Evolutionary conservation across 2,113 vertebrate species (phyloP), one percentile per base, ranked within the genome.

Genomic region (Aphyosemion australe): DNA sequence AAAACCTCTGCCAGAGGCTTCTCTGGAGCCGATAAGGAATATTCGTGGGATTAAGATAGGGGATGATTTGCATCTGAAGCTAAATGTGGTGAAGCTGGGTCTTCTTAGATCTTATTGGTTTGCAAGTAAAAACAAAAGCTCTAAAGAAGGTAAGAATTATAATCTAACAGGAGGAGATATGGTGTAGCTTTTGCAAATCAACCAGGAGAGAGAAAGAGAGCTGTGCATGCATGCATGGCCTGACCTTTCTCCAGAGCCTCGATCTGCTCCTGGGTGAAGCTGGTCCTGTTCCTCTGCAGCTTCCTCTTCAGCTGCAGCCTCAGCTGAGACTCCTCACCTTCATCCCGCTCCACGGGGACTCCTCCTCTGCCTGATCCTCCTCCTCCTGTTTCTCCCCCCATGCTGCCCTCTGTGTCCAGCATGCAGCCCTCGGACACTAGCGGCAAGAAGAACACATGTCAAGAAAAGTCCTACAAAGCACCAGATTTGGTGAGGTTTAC

Each of bases 231-330:
- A 39, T 43, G 62, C 49, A 37, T 61, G 78, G 67, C 61, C 77
- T 84, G 78, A 95, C 94, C 94, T 93, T 94, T 95, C 83, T 95
- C 94, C 85, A 95, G 81, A 46, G 94, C 93, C 83, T 95, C 94
- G 42, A 95, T 95, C 90, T 95, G 94, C 82, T 95, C 94, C 86
- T 93, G 93, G 10, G 93, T 95, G 82, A 95, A 95, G 78, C 94
- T 95, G 16, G 94, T 95, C 70, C 94, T 76, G 91, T 95, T 95
- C 68, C 94, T 92, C 84, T 95, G 94, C 72, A 95, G 89, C 80
- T 95, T 95, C 79, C 94, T 93, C 87, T 95, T 95, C 64, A 95
- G 91, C 90, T 95, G 94, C 79, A 95, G 88, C 65, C 93, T 90
- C 77, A 95, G 91, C 81, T 94, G 94, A 69, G 94, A 92, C 80